Percentiles rank a stretch among this genome's conserved stretches.
phyloP scores from a whole-genome alignment of 2,888 invertebrate genomes.

The Oscheius sp. region DNA sequence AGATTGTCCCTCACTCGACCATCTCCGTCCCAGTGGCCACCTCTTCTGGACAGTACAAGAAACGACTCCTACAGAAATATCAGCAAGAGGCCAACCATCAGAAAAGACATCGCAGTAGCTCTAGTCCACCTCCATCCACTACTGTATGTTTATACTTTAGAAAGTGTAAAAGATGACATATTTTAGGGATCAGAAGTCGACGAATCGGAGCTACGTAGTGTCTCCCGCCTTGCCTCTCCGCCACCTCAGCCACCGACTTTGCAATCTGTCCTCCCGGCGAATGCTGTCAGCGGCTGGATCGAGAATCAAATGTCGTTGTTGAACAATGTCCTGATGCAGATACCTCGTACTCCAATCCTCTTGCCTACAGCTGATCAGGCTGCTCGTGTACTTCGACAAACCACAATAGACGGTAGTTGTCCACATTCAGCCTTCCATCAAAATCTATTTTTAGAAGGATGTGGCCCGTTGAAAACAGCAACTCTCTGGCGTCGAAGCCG shows the following conservation, averaged over 20 bases:
- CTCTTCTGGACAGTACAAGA: conserved; percentile 62
- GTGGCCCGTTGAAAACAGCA: conserved; percentile 35
- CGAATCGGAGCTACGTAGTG: conserved; percentile 48
- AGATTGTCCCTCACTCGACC: conserved; percentile 62
- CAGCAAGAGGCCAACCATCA: conserved; percentile 57
- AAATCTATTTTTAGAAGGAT: conserved; percentile 1
- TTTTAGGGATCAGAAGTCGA: conserved; percentile 50
- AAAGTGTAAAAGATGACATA: neutral
- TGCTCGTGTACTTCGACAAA: neutral
- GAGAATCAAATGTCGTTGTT: conserved; percentile 31
- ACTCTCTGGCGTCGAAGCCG: conserved; percentile 63
- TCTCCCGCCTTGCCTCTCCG: conserved; percentile 37
- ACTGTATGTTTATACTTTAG: conserved; percentile 25
- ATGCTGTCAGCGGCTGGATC: conserved; percentile 39
- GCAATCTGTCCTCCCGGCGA: conserved; percentile 23
- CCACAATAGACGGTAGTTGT: conserved; percentile 22
- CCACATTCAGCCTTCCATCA: neutral
- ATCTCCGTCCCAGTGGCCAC: conserved; percentile 51
- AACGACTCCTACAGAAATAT: conserved; percentile 61
- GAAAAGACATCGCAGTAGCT: conserved; percentile 38
- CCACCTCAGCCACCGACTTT: conserved; percentile 13
- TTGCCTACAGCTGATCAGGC: conserved; percentile 8
- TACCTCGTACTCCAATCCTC: conserved; percentile 2
- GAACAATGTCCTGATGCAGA: conserved; percentile 29
- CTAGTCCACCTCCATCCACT: conserved; percentile 53